These are phyloP conservation scores for Caenorhabditis panamensis DNA, from an alignment of 2,888 invertebrate genomes.

Conservation along the genomic window DNA sequence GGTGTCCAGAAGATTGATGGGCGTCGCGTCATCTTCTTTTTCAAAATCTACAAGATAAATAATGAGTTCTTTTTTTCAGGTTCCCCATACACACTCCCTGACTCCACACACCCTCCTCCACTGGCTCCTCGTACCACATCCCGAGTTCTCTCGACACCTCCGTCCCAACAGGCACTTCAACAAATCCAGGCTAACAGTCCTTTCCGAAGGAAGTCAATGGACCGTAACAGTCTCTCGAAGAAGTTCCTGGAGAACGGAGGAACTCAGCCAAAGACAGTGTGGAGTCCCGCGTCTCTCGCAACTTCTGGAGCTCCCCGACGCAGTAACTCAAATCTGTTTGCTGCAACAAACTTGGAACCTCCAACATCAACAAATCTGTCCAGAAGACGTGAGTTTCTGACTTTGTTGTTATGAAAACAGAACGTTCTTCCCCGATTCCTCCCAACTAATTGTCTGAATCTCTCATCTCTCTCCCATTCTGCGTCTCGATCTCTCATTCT, in stretches of 20 bases:
- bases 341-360: slow-evolving; percentile 38
- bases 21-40: no score
- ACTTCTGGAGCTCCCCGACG: slow-evolving; percentile 32
- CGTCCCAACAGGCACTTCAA: slow-evolving; percentile 59
- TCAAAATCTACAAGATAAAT: no score
- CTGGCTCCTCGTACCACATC: slow-evolving; percentile 54
- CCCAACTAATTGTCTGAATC: slow-evolving; percentile 38
- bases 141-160: slow-evolving; percentile 43
- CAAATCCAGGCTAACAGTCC: slow-evolving; percentile 55
- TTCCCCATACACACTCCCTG: slow-evolving; percentile 34
- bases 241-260: slow-evolving; percentile 58
- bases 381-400: slow-evolving; percentile 67
- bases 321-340: slow-evolving; percentile 58
- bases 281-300: slow-evolving; percentile 56
- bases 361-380: slow-evolving; percentile 37
- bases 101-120: slow-evolving; percentile 51
- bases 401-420: slow-evolving; percentile 4
- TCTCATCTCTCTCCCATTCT: slow-evolving; percentile 28
- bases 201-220: slow-evolving; percentile 57
- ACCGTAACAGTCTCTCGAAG: slow-evolving; percentile 54
- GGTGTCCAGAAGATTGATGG: slow-evolving; percentile 8
- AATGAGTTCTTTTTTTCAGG: slow-evolving; percentile 17
- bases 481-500: slow-evolving; percentile 17
- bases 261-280: slow-evolving; percentile 63
- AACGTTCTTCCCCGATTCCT: slow-evolving; percentile 8